These are phyloP conservation scores for Saturnia japonica DNA, from an alignment of 2,888 invertebrate species.

Conservation along the genomic window DNA sequence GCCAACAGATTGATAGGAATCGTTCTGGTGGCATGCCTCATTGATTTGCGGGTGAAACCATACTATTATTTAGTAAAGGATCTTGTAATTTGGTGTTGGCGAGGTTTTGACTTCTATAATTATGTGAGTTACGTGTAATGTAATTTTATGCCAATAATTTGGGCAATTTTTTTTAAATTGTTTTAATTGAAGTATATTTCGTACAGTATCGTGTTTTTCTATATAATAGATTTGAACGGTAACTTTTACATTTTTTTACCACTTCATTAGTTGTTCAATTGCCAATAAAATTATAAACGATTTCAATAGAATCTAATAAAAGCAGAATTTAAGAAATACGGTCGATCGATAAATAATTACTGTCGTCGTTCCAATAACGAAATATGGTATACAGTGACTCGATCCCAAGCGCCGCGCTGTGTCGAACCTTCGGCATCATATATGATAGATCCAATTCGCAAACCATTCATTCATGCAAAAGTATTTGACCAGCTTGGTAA, in stretches of 20 bases:
- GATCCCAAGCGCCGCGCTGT: not conserved
- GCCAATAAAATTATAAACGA: not conserved
- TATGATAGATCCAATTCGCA: not conserved
- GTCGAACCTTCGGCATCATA: not conserved
- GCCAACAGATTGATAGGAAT: conserved; percentile 62
- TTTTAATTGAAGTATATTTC: not conserved
- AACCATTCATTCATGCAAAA: not conserved
- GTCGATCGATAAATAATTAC: not conserved
- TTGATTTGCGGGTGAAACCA: conserved; percentile 49
- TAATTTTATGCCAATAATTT: not conserved
- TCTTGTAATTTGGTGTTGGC: conserved; percentile 8
- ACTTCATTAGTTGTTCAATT: not conserved
- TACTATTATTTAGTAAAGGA: conserved; percentile 23
- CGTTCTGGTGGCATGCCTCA: conserved; percentile 60
- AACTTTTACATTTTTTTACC: not conserved
- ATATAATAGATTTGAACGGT: not conserved
- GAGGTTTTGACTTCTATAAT: conserved; percentile 8
- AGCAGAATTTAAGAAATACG: not conserved
- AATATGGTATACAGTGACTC: conserved; percentile 2
- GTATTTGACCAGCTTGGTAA: not conserved
- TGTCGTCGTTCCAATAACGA: not conserved
- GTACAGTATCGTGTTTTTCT: not conserved
- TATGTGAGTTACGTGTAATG: not conserved
- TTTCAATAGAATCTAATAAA: not conserved
- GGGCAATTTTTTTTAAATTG: not conserved